Conservation (phyloP, 2,888 invertebrate genomes). For the Peribatodes rhomboidaria region DNA sequence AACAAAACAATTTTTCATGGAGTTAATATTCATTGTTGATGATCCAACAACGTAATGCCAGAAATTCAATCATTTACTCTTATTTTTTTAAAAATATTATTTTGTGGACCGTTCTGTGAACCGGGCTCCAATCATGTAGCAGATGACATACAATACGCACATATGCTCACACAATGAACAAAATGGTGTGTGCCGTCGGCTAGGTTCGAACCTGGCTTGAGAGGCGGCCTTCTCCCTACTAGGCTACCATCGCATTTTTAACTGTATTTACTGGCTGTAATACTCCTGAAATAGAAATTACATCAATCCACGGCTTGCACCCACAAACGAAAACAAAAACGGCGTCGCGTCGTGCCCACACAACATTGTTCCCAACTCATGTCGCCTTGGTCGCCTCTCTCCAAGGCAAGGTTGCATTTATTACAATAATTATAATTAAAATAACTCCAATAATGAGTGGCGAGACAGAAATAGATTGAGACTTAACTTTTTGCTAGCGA, state of each 20-base stretch:
- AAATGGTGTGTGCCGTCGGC: too few relatives aligned
- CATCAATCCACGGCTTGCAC: constrained; percentile 27
- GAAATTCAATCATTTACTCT: not conserved
- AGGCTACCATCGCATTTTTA: too few relatives aligned
- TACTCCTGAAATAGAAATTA: constrained; percentile 33
- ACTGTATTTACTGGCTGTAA: too few relatives aligned
- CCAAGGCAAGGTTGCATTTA: constrained; percentile 57
- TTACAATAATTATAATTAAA: constrained; percentile 47
- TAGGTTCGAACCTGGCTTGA: too few relatives aligned
- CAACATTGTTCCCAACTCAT: constrained; percentile 58
- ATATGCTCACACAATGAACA: too few relatives aligned
- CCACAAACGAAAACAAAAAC: constrained; percentile 40
- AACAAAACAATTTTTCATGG: not conserved
- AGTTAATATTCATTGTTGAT: not conserved
- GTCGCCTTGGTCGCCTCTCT: constrained; percentile 66
- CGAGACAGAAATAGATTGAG: not conserved
- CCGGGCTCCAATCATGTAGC: too few relatives aligned
- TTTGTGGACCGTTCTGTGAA: too few relatives aligned
- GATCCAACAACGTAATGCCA: not conserved
- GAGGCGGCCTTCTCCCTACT: too few relatives aligned
- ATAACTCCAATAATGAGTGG: not conserved
- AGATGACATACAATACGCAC: too few relatives aligned
- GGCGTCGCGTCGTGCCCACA: constrained; percentile 57
- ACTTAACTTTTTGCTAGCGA: not conserved
- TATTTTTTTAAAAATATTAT: not conserved